A percentile compares a stretch with the other conserved stretches of the same genome.
These are phyloP conservation scores for Rallus limicola DNA, from an alignment of 2,113 vertebrate genomes.

Conservation along the genomic window DNA sequence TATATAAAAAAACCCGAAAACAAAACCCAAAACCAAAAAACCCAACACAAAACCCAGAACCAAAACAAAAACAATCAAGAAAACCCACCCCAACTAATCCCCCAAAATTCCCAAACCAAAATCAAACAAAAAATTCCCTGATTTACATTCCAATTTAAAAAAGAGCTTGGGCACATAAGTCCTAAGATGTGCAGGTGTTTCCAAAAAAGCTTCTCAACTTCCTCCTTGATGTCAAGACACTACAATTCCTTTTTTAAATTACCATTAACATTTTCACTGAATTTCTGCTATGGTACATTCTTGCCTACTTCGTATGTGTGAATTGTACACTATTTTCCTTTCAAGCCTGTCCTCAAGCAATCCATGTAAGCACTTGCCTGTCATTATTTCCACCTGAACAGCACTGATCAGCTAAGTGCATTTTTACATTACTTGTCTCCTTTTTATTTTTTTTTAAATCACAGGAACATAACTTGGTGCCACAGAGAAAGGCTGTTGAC, in stretches of 20 bases:
- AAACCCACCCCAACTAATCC: fast-evolving
- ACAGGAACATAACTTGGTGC: neutral
- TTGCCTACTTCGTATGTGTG: neutral
- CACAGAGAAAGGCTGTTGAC: neutral
- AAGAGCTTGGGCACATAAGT: neutral
- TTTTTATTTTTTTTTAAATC: neutral
- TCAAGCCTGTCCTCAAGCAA: neutral
- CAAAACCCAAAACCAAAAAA: too few relatives aligned
- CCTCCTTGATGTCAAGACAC: neutral
- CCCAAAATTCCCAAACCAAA: neutral
- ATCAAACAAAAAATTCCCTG: neutral
- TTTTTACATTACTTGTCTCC: neutral
- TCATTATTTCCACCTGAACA: neutral
- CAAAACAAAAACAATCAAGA: neutral
- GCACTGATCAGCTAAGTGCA: neutral
- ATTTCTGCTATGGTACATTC: neutral
- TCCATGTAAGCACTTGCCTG: neutral
- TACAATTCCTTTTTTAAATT: neutral
- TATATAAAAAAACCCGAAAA: neutral
- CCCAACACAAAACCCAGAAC: neutral
- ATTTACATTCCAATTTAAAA: neutral
- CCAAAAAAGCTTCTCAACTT: neutral
- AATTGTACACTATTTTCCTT: neutral
- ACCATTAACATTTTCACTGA: neutral
- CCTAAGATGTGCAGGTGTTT: neutral